Base-by-base conservation (phyloP, 2,888 invertebrate genomes). In the Phania funesta region DNA sequence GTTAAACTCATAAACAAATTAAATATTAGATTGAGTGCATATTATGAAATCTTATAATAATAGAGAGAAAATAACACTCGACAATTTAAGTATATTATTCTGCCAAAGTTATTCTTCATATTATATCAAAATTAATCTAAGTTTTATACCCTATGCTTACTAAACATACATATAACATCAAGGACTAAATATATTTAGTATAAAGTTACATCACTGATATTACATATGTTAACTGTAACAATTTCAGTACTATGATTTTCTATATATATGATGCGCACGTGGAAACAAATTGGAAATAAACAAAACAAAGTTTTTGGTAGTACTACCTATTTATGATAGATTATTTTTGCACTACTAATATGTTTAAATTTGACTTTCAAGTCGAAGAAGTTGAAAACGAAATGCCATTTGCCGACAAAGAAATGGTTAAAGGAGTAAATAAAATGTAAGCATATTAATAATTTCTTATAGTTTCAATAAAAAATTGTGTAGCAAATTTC, bases 321-420 rank as follows among this genome's bases (percentile, higher is more conserved):
- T 32, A n/a, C n/a, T n/a, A n/a, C n/a, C n/a, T 52, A 2, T 2
- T 9, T 20, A 29, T 54, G 18, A 5, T 8, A 13, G 1, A 41
- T 16, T 13, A 1, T 1, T 11, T 32, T 6, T 41, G 3, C 0
- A 24, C 9, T 46, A 46, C 20, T 24, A 29, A 52, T 35, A 90
- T 90, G 90, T 90, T 90, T 64, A 87, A 88, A 85, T 90, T 90
- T 83, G 87, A 89, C 70, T 90, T 90, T 81, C 84, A 89, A 29
- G 85, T 90, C 6, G 85, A 85, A 2, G 71, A 85, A 46, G 84
- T 64, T 11, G 84, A 83, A 0, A 62, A 41, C 0, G 79, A 80
- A 58, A 75, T 44, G 26, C 46, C 71, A 3, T 85, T 84, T 62
- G 24, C 38, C 2, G 18, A 44, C 4, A 20, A 52, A 16, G 4